Evolutionary conservation across 2,888 invertebrate species (phyloP).

Genomic region (Phlogophora meticulosa): DNA sequence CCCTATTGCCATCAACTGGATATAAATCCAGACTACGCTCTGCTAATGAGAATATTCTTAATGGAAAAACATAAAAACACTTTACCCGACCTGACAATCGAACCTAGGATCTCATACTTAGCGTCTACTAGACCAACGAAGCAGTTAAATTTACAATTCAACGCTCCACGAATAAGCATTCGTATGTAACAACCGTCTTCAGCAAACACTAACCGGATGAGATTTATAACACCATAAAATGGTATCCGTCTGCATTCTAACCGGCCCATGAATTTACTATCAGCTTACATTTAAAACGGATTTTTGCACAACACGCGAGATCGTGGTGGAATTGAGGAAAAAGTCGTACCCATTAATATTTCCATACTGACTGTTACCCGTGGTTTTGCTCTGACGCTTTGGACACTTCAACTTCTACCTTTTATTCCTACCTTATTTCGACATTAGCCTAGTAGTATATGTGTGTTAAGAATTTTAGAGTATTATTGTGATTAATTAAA

Average conservation of each 20-base stretch:
- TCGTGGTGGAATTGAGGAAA: slow-evolving; percentile 22
- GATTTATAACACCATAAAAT: slow-evolving; percentile 34
- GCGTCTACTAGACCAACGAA: background rate
- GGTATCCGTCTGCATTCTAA: slow-evolving; percentile 43
- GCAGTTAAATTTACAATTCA: background rate
- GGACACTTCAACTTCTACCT: too few relatives aligned
- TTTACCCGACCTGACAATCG: too few relatives aligned
- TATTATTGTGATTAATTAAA: too few relatives aligned
- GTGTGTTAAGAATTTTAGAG: too few relatives aligned
- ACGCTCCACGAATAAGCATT: background rate
- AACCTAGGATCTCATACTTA: too few relatives aligned
- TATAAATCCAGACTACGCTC: too few relatives aligned
- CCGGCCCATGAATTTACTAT: slow-evolving; percentile 52
- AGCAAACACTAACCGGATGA: background rate
- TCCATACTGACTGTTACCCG: too few relatives aligned
- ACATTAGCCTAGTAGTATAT: background rate
- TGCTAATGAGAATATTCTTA: too few relatives aligned
- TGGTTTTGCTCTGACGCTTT: background rate
- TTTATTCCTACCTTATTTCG: background rate
- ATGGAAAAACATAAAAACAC: too few relatives aligned
- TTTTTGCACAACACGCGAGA: slow-evolving; percentile 18
- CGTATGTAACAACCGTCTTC: background rate
- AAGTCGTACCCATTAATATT: background rate
- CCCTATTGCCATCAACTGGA: too few relatives aligned
- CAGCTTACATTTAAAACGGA: slow-evolving; percentile 4